Evolutionary conservation across 1,140 invertebrate species (phyloP), one percentile per base, ranked within the genome.

Genomic region (Ceratitis capitata): DNA sequence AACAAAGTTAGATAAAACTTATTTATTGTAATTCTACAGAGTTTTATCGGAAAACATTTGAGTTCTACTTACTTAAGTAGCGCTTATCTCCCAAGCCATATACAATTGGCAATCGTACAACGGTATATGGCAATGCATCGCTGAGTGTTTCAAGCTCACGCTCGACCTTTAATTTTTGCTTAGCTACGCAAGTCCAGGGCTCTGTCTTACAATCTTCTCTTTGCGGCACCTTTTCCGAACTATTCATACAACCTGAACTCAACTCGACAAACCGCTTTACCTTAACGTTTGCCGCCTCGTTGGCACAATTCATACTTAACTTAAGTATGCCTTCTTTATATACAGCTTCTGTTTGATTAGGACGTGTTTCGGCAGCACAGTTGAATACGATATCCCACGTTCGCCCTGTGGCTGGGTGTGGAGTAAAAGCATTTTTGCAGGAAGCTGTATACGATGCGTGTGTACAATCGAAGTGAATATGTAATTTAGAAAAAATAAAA

Each of bases 321-420:
- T 96, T 97, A 26, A 95, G 93, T 87, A 98, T 97, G 7, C 97
- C 97, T 92, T 98, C 97, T 89, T 95, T 95, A 91, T 98, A 98
- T 9, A 98, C 96, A 1, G 96, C 95, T 92, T 98, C 97, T 49
- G 95, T 96, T 93, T 98, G 97, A 26, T 96, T 96, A 86, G 94
- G 94, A 92, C 97, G 96, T 2, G 97, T 98, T 92, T 98, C 97
- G 9, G 96, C 96, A 14, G 97, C 97, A 90, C 97, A 96, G 92
- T 98, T 98, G 78, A 98, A 95, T 35, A 97, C 96, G 92, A 95
- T 95, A 89, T 96, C 95, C 94, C 96, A 97, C 12, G 92, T 89
- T 1, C 89, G 88, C 49, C 89, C 86, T 87, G 89, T 86, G 92
- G 92, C 56, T 94, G 94, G 29, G 87, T 93, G 92, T 69, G 93